Evolutionary conservation across 1,140 invertebrate species (phyloP).

Genomic region (Macrobrachium rosenbergii): DNA sequence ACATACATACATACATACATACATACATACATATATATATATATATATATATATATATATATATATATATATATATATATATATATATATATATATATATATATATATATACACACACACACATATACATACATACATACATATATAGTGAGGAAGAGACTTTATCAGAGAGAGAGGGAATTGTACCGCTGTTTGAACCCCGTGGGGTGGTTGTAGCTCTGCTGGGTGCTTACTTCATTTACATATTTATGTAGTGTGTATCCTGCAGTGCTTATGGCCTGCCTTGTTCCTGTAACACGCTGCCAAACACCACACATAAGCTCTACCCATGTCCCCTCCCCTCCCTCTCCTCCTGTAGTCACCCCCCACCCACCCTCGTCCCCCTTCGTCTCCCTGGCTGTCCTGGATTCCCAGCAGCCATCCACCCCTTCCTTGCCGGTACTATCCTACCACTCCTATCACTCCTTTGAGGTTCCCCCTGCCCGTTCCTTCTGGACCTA

Average conservation of each 20-base stretch:
- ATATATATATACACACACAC: too few species aligned
- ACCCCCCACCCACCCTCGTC: not conserved
- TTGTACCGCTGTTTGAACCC: too few species aligned
- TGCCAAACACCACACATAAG: not conserved
- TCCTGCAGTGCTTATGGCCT: constrained; percentile 38
- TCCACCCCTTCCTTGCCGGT: not conserved
- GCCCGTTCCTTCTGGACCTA: not conserved
- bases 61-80: too few species aligned
- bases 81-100: too few species aligned
- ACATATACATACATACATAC: too few species aligned
- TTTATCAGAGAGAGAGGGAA: too few species aligned
- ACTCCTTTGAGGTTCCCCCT: not conserved
- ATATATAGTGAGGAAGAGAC: too few species aligned
- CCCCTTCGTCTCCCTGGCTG: not conserved
- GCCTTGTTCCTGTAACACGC: constrained; percentile 31
- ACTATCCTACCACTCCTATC: not conserved
- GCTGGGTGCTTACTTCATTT: constrained; percentile 15
- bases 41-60: too few species aligned
- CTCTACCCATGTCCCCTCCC: not conserved
- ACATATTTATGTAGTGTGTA: constrained; percentile 40
- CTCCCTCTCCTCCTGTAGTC: not conserved
- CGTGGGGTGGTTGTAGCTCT: constrained; percentile 4
- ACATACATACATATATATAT: too few species aligned
- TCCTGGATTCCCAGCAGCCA: not conserved
- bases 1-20: not conserved